A percentile compares a stretch with the other conserved stretches of the same genome.
Evolutionary conservation across 2,888 invertebrate genomes (phyloP).

Genomic region (Dichetophora obliterata): DNA sequence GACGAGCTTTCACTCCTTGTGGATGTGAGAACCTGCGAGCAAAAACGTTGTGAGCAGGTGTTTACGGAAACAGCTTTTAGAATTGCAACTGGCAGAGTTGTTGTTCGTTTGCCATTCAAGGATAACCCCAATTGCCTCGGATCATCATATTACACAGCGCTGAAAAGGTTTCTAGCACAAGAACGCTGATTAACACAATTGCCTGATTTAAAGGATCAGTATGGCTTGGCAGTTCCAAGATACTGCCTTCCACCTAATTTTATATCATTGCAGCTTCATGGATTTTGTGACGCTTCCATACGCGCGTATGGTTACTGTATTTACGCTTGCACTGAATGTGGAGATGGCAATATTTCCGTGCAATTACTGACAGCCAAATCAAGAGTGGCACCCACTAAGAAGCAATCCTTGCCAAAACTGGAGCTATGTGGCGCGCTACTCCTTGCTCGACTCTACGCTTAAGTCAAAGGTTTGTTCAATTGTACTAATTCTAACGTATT

Average conservation of each 20-base stretch:
- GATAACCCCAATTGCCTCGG: slow-evolving; percentile 18
- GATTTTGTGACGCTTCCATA: not conserved
- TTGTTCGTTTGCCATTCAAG: slow-evolving; percentile 37
- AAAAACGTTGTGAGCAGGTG: slow-evolving; percentile 30
- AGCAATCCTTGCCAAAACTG: slow-evolving; percentile 29
- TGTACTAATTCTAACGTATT: not conserved
- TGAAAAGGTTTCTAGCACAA: slow-evolving; percentile 39
- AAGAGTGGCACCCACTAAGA: slow-evolving; percentile 33
- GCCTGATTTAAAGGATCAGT: slow-evolving; percentile 37
- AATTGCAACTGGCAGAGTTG: slow-evolving; percentile 11
- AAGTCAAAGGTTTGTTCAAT: slow-evolving; percentile 16
- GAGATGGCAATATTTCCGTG: not conserved
- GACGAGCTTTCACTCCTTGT: not conserved
- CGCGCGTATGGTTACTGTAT: slow-evolving; percentile 37
- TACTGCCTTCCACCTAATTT: not conserved
- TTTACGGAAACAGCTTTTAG: slow-evolving; percentile 13
- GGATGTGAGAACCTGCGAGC: slow-evolving; percentile 23
- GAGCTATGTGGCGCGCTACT: slow-evolving; percentile 38
- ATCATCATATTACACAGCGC: slow-evolving; percentile 33
- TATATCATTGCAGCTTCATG: not conserved
- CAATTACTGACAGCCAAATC: slow-evolving; percentile 25
- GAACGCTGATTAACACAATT: slow-evolving; percentile 39
- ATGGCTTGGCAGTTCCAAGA: slow-evolving; percentile 11
- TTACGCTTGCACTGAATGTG: slow-evolving; percentile 20
- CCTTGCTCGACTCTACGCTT: slow-evolving; percentile 8